Evolutionary conservation across 2,797 vertebrate genomes (phyloP).

Genomic region (Acanthurus tractus): DNA sequence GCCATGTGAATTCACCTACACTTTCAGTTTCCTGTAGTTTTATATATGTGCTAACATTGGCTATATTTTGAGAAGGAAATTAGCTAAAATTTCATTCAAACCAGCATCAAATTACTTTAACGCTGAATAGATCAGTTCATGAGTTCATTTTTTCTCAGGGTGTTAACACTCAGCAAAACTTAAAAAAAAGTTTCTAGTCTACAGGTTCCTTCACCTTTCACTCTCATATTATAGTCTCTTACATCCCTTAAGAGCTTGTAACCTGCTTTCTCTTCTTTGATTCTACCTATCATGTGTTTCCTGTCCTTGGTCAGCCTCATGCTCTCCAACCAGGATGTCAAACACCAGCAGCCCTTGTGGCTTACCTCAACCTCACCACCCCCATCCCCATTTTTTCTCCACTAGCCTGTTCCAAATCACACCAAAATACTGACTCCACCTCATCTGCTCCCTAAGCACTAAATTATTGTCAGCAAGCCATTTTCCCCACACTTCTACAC

Average conservation of each 20-base stretch:
- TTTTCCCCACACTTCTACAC: conserved; percentile 64
- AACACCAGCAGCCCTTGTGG: conserved; percentile 80
- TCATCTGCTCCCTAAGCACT: conserved; percentile 75
- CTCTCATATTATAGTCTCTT: too few species aligned
- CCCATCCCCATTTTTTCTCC: conserved; percentile 25
- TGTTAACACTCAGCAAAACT: too few species aligned
- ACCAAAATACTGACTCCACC: conserved; percentile 77
- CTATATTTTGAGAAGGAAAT: too few species aligned
- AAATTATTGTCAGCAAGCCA: conserved; percentile 75
- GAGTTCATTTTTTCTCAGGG: too few species aligned
- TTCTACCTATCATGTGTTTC: conserved; percentile 36
- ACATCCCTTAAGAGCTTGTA: conserved; percentile 8
- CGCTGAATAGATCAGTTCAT: too few species aligned
- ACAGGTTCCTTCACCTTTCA: too few species aligned
- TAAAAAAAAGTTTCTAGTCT: too few species aligned
- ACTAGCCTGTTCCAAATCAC: conserved; percentile 61
- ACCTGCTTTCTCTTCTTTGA: conserved; percentile 27
- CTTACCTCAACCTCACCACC: conserved; percentile 75
- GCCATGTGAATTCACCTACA: not conserved
- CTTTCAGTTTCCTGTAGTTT: too few species aligned
- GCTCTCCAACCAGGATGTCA: conserved; percentile 72
- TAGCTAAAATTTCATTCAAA: too few species aligned
- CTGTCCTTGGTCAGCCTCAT: conserved; percentile 10
- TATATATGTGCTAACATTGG: too few species aligned
- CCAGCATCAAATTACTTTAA: too few species aligned